phyloP scores from a whole-genome alignment of 2,888 invertebrate species.

The Drosophila rubida region DNA sequence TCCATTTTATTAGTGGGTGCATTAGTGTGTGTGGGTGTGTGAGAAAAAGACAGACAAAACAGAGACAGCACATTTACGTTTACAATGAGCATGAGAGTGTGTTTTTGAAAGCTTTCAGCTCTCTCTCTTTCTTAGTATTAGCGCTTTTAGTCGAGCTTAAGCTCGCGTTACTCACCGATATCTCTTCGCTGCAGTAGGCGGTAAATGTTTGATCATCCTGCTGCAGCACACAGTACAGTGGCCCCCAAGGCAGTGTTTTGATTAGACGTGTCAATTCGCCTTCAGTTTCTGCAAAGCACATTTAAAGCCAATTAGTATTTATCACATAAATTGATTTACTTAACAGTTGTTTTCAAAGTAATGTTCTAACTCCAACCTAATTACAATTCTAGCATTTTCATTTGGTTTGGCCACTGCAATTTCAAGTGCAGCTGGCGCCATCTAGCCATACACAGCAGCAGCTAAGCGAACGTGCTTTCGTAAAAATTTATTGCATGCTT shows the following conservation, averaged over 20 bases:
- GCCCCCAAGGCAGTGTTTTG: slow-evolving; percentile 87
- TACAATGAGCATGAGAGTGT: slow-evolving; percentile 29
- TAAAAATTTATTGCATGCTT: slow-evolving; percentile 46
- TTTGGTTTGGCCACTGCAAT: background rate
- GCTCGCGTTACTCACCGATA: slow-evolving; percentile 86
- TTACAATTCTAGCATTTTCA: too few relatives aligned
- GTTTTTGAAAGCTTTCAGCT: background rate
- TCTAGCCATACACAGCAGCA: slow-evolving; percentile 1
- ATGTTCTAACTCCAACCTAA: too few relatives aligned
- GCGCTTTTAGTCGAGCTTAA: background rate
- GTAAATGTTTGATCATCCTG: slow-evolving; percentile 90
- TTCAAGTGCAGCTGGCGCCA: slow-evolving; percentile 34
- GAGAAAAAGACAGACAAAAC: slow-evolving; percentile 44
- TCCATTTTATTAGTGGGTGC: slow-evolving; percentile 54
- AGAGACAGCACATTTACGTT: slow-evolving; percentile 36
- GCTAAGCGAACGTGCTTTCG: background rate
- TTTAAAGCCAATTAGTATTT: background rate
- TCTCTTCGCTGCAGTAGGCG: slow-evolving; percentile 90
- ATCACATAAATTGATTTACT: too few relatives aligned
- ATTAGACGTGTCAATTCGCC: slow-evolving; percentile 84
- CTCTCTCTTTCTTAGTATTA: background rate
- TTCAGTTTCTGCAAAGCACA: slow-evolving; percentile 82
- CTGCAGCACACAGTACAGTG: slow-evolving; percentile 89
- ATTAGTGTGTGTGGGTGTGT: slow-evolving; percentile 38
- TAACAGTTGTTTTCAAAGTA: too few relatives aligned